These are phyloP conservation scores for Adrianichthys oophorus DNA, from an alignment of 2,797 vertebrate genomes.

Conservation along the genomic window DNA sequence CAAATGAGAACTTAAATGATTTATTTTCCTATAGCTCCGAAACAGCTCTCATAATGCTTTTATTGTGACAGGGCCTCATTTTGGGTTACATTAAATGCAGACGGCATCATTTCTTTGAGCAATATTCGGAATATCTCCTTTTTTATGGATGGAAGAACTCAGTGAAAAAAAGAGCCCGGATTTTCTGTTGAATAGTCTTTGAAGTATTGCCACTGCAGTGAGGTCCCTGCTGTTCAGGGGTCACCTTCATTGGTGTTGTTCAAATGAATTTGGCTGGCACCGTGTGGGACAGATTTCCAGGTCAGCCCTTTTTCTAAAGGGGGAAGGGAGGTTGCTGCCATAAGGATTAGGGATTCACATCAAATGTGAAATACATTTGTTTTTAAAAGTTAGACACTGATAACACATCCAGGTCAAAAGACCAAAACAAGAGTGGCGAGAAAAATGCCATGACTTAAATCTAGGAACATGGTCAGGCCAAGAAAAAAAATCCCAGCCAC, in stretches of 20 bases:
- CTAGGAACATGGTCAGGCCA: no score
- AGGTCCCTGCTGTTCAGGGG: constrained; percentile 51
- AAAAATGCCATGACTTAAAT: no score
- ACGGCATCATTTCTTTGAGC: constrained; percentile 53
- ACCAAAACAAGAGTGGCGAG: no score
- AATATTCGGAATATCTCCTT: constrained; percentile 46
- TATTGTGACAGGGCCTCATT: constrained; percentile 49
- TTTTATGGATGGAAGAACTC: constrained; percentile 31
- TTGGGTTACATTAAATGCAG: constrained; percentile 53
- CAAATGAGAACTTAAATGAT: constrained; percentile 48
- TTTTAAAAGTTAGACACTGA: not conserved
- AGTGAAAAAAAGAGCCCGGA: constrained; percentile 36
- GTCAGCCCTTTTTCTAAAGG: constrained; percentile 20
- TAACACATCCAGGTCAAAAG: no score
- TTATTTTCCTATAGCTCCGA: constrained; percentile 26
- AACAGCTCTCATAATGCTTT: constrained; percentile 29
- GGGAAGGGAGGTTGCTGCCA: constrained; percentile 15
- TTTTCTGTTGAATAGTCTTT: constrained; percentile 44
- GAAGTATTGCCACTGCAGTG: constrained; percentile 42
- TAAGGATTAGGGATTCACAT: constrained; percentile 18
- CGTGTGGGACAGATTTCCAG: constrained; percentile 47
- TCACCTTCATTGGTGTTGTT: constrained; percentile 61
- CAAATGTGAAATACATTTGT: constrained; percentile 5
- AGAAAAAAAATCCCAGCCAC: no score
- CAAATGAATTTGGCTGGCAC: constrained; percentile 49